These are phyloP conservation scores for Diaperis boleti DNA, from an alignment of 2,888 invertebrate genomes.

Conservation along the genomic window DNA sequence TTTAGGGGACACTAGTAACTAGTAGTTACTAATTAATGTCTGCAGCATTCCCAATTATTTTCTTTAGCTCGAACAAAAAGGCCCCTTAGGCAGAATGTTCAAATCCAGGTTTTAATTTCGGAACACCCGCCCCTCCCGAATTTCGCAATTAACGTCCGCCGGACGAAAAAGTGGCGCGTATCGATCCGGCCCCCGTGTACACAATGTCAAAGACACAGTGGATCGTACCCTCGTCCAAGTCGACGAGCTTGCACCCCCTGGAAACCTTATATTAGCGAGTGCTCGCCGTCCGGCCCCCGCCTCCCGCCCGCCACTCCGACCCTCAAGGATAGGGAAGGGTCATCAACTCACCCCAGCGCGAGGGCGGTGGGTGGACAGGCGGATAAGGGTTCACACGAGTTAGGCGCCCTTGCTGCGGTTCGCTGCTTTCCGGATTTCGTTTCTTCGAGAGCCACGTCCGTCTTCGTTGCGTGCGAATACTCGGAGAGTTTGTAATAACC, in stretches of 20 bases:
- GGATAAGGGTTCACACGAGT: conserved; percentile 48
- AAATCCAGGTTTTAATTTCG: no score
- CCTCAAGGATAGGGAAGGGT: conserved; percentile 51
- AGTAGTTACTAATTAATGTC: no score
- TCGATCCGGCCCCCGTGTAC: conserved; percentile 44
- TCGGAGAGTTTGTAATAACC: conserved; percentile 29
- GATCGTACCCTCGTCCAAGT: conserved; percentile 50
- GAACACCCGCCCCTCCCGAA: no score
- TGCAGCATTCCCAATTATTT: no score
- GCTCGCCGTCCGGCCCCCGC: conserved; percentile 48
- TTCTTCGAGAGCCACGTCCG: not conserved
- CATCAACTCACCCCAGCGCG: conserved; percentile 48
- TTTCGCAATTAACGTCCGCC: no score
- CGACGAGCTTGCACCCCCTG: conserved; percentile 54
- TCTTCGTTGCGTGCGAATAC: conserved; percentile 20
- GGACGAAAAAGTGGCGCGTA: conserved; percentile 33
- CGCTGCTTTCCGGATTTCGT: conserved; percentile 36
- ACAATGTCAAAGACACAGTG: conserved; percentile 46
- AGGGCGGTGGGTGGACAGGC: conserved; percentile 49
- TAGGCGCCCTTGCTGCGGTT: conserved; percentile 47
- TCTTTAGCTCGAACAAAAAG: no score
- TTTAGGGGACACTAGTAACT: no score
- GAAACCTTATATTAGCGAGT: conserved; percentile 55
- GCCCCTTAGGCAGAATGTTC: no score
- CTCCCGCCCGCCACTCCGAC: conserved; percentile 41